phyloP scores from a whole-genome alignment of 2,797 vertebrate genomes.

The Coilia nasus region DNA sequence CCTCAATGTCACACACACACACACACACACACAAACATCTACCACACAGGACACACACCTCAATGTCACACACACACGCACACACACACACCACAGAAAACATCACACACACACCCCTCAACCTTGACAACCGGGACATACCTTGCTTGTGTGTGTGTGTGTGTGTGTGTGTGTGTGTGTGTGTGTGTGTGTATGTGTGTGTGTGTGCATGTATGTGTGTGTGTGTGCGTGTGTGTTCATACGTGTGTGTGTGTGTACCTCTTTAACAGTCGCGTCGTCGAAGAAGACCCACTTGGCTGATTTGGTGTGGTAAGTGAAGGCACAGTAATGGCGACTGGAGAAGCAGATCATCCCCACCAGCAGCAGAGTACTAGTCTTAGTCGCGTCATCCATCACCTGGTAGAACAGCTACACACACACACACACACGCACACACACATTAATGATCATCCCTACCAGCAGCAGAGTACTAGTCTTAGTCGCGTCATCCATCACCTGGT shows the following conservation, averaged over 20 bases:
- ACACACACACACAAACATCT: slow-evolving; percentile 29
- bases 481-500: slow-evolving; percentile 93
- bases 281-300: slow-evolving; percentile 97
- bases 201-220: neutral
- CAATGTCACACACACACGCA: neutral
- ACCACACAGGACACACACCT: neutral
- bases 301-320: slow-evolving; percentile 96
- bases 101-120: slow-evolving; percentile 47
- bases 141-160: neutral
- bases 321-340: slow-evolving; percentile 93
- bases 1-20: neutral
- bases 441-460: slow-evolving; percentile 95
- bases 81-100: slow-evolving; percentile 39
- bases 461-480: slow-evolving; percentile 90
- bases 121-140: too few species aligned
- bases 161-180: neutral
- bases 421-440: slow-evolving; percentile 9
- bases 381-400: slow-evolving; percentile 93
- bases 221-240: neutral
- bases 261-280: slow-evolving; percentile 98
- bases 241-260: slow-evolving; percentile 71
- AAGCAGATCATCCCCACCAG: slow-evolving; percentile 98
- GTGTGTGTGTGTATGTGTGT: neutral
- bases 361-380: slow-evolving; percentile 88
- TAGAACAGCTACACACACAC: slow-evolving; percentile 85